A percentile compares a stretch with the other conserved stretches of the same genome.
These are phyloP conservation scores for Odontophorus gujanensis DNA, from an alignment of 2,113 vertebrate species.

Conservation along the genomic window DNA sequence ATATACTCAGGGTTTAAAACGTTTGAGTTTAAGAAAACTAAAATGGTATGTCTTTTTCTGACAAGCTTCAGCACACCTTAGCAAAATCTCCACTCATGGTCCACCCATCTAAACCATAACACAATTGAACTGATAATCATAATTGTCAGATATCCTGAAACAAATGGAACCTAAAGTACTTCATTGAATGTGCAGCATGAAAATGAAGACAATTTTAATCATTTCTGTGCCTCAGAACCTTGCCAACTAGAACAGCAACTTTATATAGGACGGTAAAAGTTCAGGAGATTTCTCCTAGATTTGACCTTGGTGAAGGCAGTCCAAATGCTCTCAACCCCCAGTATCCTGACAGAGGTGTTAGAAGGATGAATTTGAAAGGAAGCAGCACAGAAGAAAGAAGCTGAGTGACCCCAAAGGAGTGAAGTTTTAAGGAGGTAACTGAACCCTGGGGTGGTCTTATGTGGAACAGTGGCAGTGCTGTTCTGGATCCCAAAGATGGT, in stretches of 20 bases:
- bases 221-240: neutral
- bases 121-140: slow-evolving; percentile 21
- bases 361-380: neutral
- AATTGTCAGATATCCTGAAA: slow-evolving; percentile 37
- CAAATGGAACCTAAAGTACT: slow-evolving; percentile 30
- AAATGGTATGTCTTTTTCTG: neutral
- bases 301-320: neutral
- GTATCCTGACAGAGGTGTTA: neutral
- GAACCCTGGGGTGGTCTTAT: neutral
- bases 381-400: neutral
- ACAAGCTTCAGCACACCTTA: neutral
- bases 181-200: neutral
- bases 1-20: neutral
- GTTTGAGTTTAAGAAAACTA: neutral
- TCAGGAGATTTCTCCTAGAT: neutral
- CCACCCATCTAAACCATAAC: neutral
- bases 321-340: neutral
- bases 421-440: neutral
- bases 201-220: neutral
- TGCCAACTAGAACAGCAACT: neutral
- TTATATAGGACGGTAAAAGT: neutral
- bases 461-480: neutral
- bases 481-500: neutral
- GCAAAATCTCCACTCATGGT: neutral
- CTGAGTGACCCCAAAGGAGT: neutral